A percentile compares a stretch with the other conserved stretches of the same genome.
Conservation (phyloP, 1,140 invertebrate species). For the Belonocnema kinseyi region DNA sequence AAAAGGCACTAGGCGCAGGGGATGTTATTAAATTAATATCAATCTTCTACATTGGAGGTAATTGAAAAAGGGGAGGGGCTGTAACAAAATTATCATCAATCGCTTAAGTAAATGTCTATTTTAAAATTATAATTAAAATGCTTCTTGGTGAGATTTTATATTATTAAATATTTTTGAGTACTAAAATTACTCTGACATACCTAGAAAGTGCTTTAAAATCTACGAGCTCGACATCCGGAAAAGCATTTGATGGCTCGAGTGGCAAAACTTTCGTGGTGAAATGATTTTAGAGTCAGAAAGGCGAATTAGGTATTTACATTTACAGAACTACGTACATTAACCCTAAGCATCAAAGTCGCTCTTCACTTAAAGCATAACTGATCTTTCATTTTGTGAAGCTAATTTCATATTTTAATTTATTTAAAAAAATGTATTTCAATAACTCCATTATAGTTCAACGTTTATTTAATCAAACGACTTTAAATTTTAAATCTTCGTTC, state of each 20-base stretch:
- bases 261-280: not conserved
- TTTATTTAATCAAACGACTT: no score
- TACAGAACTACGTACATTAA: not conserved
- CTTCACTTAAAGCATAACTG: not conserved
- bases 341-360: not conserved
- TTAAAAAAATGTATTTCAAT: no score
- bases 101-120: no score
- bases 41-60: no score
- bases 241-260: conserved; percentile 19
- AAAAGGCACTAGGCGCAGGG: no score
- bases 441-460: no score
- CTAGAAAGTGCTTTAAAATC: not conserved
- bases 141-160: not conserved
- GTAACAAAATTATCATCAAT: no score
- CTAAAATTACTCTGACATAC: not conserved
- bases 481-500: no score
- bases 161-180: not conserved
- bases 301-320: conserved; percentile 6
- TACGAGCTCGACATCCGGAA: conserved; percentile 3
- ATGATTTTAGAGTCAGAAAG: not conserved
- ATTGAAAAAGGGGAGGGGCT: no score
- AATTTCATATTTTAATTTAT: not conserved
- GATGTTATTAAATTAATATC: no score
- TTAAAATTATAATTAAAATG: not conserved
- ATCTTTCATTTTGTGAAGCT: not conserved